Evolutionary conservation across 2,888 invertebrate genomes (phyloP), one percentile per base, ranked within the genome.

Genomic region (Eupithecia centaureata): DNA sequence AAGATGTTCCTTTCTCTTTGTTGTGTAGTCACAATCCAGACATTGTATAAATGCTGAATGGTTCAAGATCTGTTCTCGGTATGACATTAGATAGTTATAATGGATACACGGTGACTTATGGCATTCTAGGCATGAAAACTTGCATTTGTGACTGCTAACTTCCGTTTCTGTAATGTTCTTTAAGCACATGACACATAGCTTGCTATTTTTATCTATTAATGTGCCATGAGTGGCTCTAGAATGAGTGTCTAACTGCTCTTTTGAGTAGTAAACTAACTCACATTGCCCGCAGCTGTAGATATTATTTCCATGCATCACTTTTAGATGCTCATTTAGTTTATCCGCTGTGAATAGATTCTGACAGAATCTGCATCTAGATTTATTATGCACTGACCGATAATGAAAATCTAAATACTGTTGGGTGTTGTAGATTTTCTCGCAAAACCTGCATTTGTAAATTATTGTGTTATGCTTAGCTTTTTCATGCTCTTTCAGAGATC

Each of bases 21-120:
- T 86, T 0, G 79, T 77, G 68, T 84, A 88, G 61, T 87, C 84
- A 64, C 88, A 88, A 72, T 86, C 86, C 2, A 81, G 63, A 62
- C 88, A 88, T 67, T 79, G 79, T 3, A 86, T 77, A 62, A 80
- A 80, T 2, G 76, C 74, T 0, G 73, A 73, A 64, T 83, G 81
- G 27, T 76, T 82, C 12, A 82, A 64, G 0, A 84, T 63, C 61
- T 87, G 87, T 8, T 87, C 84, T 63, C 84, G 78, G 60, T 80
- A 87, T 0, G 84, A 83, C 59, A 81, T 77, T 2, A 88, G 72
- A 67, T 85, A 88, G 59, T 76, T 82, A 28, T 83, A 81, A 76
- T 88, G 88, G 27, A 87, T 61, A 38, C 88, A 88, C 0, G 86
- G 82, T 65, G 81, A 79, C 1, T 81, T 77, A 28, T 75, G 69